Base-by-base conservation (phyloP, 2,113 vertebrate genomes). In the Callionymus lyra region DNA sequence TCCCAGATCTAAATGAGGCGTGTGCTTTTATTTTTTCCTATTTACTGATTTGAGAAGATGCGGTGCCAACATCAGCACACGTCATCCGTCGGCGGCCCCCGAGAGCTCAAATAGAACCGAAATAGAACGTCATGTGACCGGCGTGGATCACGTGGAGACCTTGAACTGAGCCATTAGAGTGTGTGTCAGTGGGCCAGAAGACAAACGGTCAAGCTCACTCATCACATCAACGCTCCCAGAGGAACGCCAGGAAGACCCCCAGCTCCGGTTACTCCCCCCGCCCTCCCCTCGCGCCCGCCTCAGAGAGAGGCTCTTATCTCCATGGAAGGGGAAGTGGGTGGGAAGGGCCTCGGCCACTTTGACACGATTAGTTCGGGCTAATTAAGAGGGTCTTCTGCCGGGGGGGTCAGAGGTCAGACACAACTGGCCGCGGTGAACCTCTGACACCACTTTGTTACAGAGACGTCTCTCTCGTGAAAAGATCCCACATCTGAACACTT, bases 181-280 rank as follows among this genome's bases (percentile, higher is more conserved):
- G 34, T 47, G 51, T 55, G 56, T 72, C 66, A 44, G 47, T 48
- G 17, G 56, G 56, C 34, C 62, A 15, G 41, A 59, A 69, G 78
- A 81, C 80, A 87, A 85, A 85, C 79, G 79, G 78, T 53, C 37
- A 70, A 81, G 84, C 78, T 82, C 79, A 81, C 77, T 84, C 80
- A 83, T 70, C 76, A 67, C 76, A 74, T 78, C 70, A 71, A 69
- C 61, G 44, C 16, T 55, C 74, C 74, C 52, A 41, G 44, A 56
- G 58, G 10, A 12, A 18, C 36, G 52, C 47, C 44, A 9, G 6
- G 59, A 53, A 50, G 54, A 41, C 43, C 48, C n/a, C 33, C 41
- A 38, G 65, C 53, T 76, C 68, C 67, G 16, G 68, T 73, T 63
- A 52, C 62, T 56, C 38, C 44, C 55, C 34, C 57, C 44, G 4